These are phyloP conservation scores for Mormyrus proboscirostris DNA, from an alignment of 2,797 vertebrate genomes.

Conservation along the genomic window DNA sequence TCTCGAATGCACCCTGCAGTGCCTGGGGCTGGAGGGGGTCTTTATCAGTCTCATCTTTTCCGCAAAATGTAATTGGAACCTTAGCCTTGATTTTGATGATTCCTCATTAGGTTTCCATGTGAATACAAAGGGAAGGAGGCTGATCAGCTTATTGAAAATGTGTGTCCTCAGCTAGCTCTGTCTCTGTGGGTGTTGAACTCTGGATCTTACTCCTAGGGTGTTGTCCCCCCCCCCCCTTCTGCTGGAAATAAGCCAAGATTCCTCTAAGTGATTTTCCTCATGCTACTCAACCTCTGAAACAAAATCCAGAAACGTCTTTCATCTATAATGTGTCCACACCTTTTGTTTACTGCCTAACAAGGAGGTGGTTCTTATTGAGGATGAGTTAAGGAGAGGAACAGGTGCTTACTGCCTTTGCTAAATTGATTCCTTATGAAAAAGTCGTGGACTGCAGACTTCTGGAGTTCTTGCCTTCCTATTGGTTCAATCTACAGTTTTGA, in stretches of 20 bases:
- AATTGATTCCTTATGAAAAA: not conserved
- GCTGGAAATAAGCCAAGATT: not conserved
- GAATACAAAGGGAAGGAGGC: not conserved
- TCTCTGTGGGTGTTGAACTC: not conserved
- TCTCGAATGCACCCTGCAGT: slow-evolving; percentile 40
- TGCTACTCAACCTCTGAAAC: not conserved
- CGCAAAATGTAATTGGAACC: not conserved
- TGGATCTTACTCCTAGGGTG: not conserved
- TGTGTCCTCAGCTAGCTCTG: not conserved
- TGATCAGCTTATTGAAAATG: not conserved
- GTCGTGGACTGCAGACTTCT: slow-evolving; percentile 23
- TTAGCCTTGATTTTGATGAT: not conserved
- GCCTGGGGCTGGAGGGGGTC: slow-evolving; percentile 37
- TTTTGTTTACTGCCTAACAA: slow-evolving; percentile 36
- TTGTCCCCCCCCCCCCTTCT: not conserved
- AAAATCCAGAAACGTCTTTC: not conserved
- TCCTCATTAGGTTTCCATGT: not conserved
- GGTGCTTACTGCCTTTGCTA: not conserved
- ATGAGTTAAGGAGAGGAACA: slow-evolving; percentile 25
- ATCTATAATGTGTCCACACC: slow-evolving; percentile 18
- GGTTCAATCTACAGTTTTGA: slow-evolving; percentile 34
- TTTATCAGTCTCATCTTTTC: slow-evolving; percentile 35
- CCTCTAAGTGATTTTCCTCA: not conserved
- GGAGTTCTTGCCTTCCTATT: slow-evolving; percentile 22
- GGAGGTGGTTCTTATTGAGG: slow-evolving; percentile 35